phyloP scores from a whole-genome alignment of 2,888 invertebrate genomes.

The Cataglyphis albicans region DNA sequence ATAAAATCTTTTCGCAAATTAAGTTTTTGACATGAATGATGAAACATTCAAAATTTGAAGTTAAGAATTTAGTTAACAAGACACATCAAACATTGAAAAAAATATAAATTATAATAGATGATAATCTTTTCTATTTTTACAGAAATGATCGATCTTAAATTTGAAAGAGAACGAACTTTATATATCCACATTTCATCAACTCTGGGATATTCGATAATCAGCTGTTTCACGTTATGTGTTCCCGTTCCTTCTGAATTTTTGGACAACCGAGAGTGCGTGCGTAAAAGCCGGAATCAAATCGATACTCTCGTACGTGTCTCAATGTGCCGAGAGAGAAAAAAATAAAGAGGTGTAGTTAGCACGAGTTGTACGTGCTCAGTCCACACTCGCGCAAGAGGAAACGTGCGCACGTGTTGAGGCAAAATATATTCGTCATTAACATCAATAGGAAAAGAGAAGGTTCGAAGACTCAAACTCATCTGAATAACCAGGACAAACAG shows the following conservation, averaged over 20 bases:
- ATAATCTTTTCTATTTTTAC: neutral
- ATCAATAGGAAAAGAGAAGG: slow-evolving; percentile 47
- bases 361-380: slow-evolving; percentile 80
- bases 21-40: neutral
- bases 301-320: slow-evolving; percentile 62
- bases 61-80: neutral
- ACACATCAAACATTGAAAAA: neutral
- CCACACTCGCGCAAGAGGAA: slow-evolving; percentile 58
- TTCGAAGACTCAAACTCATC: slow-evolving; percentile 39
- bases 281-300: slow-evolving; percentile 45
- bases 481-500: neutral
- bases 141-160: neutral
- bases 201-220: slow-evolving; percentile 9
- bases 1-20: neutral
- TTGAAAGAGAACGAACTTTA: neutral
- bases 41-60: neutral
- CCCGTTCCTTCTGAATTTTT: slow-evolving; percentile 50
- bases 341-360: slow-evolving; percentile 77
- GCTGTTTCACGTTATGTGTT: slow-evolving; percentile 27
- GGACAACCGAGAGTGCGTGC: slow-evolving; percentile 52
- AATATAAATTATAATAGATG: neutral
- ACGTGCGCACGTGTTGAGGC: slow-evolving; percentile 70
- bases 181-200: neutral
- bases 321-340: slow-evolving; percentile 52
- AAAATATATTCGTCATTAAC: slow-evolving; percentile 71